These are phyloP conservation scores for Aphrophora alni DNA, from an alignment of 2,888 invertebrate species.

Conservation along the genomic window DNA sequence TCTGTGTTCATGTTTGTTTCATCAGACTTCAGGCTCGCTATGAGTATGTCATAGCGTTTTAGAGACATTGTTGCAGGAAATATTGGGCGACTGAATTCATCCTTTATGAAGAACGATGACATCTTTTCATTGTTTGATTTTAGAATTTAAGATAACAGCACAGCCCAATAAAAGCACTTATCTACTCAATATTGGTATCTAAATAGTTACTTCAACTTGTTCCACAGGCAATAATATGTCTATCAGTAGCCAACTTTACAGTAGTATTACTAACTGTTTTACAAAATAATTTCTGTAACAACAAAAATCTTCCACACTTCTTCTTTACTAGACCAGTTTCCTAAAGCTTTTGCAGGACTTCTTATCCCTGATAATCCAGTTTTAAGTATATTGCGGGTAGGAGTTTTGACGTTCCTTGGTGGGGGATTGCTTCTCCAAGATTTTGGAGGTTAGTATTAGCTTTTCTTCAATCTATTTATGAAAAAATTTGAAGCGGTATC, in stretches of 20 bases:
- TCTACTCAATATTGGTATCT: constrained; percentile 10
- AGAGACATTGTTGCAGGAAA: constrained; percentile 31
- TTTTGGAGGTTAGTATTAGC: too few species aligned
- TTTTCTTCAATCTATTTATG: too few species aligned
- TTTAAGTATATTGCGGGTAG: too few species aligned
- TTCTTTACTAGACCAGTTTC: constrained; percentile 1
- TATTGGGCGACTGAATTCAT: constrained; percentile 28
- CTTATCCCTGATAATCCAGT: neutral
- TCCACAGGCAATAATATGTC: neutral
- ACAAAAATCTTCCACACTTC: neutral
- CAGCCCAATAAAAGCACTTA: constrained; percentile 31
- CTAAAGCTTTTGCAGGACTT: constrained; percentile 23
- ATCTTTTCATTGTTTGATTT: constrained; percentile 21
- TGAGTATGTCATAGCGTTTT: constrained; percentile 11
- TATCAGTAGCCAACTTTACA: neutral
- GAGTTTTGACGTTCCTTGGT: too few species aligned
- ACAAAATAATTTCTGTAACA: constrained; percentile 1
- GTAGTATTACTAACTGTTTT: constrained; percentile 16
- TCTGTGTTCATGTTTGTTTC: neutral
- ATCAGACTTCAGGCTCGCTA: neutral
- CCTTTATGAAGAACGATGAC: constrained; percentile 26
- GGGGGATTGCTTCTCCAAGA: too few species aligned
- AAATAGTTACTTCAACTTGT: constrained; percentile 15
- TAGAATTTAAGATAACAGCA: constrained; percentile 18
- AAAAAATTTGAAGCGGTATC: too few species aligned